A percentile compares a stretch with the other conserved stretches of the same genome.
Conservation (phyloP, 2,113 vertebrate genomes). For the Cervus canadensis region DNA sequence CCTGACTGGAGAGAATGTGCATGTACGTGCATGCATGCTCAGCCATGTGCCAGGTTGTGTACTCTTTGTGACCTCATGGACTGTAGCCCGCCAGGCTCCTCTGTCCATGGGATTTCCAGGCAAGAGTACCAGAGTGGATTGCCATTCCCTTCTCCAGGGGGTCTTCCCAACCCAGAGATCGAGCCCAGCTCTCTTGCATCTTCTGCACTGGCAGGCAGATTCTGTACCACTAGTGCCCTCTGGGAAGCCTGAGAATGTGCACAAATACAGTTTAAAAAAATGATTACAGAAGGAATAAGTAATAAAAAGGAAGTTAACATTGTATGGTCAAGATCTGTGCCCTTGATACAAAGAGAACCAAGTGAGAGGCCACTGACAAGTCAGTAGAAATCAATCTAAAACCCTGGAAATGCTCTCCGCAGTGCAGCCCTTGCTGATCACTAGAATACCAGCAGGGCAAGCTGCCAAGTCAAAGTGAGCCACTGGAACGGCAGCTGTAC, state of each 20-base stretch:
- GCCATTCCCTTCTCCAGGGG: background rate
- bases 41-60: background rate
- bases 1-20: background rate
- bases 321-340: background rate
- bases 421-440: background rate
- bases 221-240: background rate
- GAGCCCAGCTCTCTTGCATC: background rate
- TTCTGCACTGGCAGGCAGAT: background rate
- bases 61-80: background rate
- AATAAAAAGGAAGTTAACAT: slow-evolving; percentile 17
- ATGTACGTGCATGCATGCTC: background rate
- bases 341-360: background rate
- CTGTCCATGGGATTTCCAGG: background rate
- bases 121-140: background rate
- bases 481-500: background rate
- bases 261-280: background rate
- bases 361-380: background rate
- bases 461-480: background rate
- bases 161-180: background rate
- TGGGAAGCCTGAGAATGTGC: background rate
- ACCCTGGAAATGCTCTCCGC: background rate
- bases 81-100: background rate
- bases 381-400: background rate
- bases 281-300: background rate
- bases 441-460: background rate